Percentiles rank a stretch among this genome's conserved stretches.
These are phyloP conservation scores for Capreolus pygargus DNA, from an alignment of 2,113 vertebrate species.

Conservation along the genomic window DNA sequence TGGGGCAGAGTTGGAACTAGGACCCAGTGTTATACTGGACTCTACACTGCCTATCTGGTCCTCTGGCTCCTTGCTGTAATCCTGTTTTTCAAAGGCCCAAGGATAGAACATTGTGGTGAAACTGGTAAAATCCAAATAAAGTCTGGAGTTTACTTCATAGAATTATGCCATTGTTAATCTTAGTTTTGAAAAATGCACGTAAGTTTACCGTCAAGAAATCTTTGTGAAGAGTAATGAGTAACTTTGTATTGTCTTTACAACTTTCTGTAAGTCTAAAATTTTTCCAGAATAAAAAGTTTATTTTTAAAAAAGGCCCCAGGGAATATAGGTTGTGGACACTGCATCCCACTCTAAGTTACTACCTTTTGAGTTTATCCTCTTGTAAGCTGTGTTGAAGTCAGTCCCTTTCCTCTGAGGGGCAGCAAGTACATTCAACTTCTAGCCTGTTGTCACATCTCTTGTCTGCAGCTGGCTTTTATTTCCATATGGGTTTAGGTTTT, in stretches of 20 bases:
- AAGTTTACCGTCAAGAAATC: neutral
- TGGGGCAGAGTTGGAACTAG: neutral
- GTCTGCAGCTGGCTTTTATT: neutral
- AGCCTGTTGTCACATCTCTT: neutral
- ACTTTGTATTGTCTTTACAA: neutral
- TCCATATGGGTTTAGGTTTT: neutral
- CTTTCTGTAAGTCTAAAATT: neutral
- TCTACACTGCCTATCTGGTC: neutral
- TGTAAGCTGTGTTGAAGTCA: neutral
- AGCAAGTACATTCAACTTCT: neutral
- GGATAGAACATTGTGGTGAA: neutral
- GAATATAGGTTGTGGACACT: neutral
- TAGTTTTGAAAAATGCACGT: neutral
- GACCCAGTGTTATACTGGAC: neutral
- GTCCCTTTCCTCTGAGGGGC: neutral
- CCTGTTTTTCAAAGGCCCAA: neutral
- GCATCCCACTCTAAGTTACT: neutral
- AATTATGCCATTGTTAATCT: neutral
- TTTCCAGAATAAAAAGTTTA: neutral
- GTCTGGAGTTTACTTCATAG: neutral
- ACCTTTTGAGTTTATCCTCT: neutral
- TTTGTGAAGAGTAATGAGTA: neutral
- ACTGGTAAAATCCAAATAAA: neutral
- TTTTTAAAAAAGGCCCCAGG: neutral
- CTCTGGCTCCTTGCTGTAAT: neutral